Conservation (phyloP, 2,888 invertebrate species). For the Ennomos erosarius region DNA sequence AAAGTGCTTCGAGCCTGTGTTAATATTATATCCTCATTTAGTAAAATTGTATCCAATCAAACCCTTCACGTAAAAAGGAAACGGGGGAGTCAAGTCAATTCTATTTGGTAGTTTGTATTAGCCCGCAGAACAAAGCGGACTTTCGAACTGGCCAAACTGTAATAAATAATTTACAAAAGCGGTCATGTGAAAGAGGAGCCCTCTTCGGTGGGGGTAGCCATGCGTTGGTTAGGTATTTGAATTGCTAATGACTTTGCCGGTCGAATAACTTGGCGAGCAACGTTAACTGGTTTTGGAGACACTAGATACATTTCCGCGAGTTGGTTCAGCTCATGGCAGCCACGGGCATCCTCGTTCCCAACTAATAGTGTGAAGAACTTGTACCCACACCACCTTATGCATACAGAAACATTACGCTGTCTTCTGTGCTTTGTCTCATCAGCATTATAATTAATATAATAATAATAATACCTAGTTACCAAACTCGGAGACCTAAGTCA, state of each 20-base stretch:
- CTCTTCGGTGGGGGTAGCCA: slow-evolving; percentile 64
- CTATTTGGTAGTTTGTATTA: slow-evolving; percentile 60
- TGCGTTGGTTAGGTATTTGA: slow-evolving; percentile 77
- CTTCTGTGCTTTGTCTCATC: neutral
- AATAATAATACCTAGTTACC: slow-evolving; percentile 6
- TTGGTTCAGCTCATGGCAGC: slow-evolving; percentile 45
- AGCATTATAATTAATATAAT: slow-evolving; percentile 6
- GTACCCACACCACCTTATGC: slow-evolving; percentile 34
- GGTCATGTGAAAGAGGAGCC: slow-evolving; percentile 76
- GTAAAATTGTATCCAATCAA: too few relatives aligned
- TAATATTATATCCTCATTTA: too few relatives aligned
- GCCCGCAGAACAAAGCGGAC: slow-evolving; percentile 69
- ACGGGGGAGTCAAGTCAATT: slow-evolving; percentile 56
- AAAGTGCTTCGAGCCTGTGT: too few relatives aligned
- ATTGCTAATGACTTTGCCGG: slow-evolving; percentile 77
- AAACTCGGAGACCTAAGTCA: neutral
- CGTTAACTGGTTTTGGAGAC: slow-evolving; percentile 66
- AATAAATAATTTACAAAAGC: slow-evolving; percentile 82
- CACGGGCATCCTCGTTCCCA: slow-evolving; percentile 34
- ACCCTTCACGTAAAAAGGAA: slow-evolving; percentile 12
- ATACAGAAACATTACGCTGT: slow-evolving; percentile 22
- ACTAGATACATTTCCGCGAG: slow-evolving; percentile 57
- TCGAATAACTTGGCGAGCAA: slow-evolving; percentile 68
- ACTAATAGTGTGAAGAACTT: slow-evolving; percentile 35
- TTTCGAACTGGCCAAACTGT: slow-evolving; percentile 74